Percentiles rank a stretch among this genome's conserved stretches.
phyloP scores from a whole-genome alignment of 2,888 invertebrate species.

The Oligia fasciuncula region DNA sequence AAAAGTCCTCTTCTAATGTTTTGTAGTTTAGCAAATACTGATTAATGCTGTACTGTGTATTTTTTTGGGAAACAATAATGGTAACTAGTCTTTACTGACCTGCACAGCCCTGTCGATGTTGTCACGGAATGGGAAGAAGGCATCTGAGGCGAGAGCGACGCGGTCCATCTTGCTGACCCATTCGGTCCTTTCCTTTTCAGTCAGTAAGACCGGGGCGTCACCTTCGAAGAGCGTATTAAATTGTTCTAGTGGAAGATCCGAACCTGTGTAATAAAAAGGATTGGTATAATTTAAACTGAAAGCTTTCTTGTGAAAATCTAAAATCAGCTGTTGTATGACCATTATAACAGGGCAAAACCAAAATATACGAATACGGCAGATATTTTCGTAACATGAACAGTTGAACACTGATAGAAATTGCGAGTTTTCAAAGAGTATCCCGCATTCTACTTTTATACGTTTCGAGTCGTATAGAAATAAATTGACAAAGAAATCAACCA shows the following conservation, averaged over 20 bases:
- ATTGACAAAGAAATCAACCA: background rate
- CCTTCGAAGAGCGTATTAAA: conserved; percentile 94
- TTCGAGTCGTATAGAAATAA: background rate
- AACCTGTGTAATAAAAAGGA: conserved; percentile 83
- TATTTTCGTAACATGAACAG: background rate
- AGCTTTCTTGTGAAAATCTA: background rate
- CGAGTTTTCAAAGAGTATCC: background rate
- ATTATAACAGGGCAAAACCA: background rate
- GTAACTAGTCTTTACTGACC: conserved; percentile 87
- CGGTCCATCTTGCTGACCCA: conserved; percentile 93
- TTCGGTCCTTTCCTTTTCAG: conserved; percentile 91
- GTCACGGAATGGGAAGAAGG: conserved; percentile 99
- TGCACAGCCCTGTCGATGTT: conserved; percentile 97
- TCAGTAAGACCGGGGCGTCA: conserved; percentile 91
- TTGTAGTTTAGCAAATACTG: background rate
- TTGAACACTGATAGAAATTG: background rate
- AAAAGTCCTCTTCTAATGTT: background rate
- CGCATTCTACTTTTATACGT: background rate
- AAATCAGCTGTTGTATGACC: background rate
- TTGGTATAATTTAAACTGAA: background rate
- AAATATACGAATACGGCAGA: background rate
- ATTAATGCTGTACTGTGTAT: background rate
- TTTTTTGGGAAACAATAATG: background rate
- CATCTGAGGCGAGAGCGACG: conserved; percentile 97
- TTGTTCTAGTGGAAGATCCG: conserved; percentile 94